phyloP scores from a whole-genome alignment of 2,797 vertebrate species.

The Meda fulgida region DNA sequence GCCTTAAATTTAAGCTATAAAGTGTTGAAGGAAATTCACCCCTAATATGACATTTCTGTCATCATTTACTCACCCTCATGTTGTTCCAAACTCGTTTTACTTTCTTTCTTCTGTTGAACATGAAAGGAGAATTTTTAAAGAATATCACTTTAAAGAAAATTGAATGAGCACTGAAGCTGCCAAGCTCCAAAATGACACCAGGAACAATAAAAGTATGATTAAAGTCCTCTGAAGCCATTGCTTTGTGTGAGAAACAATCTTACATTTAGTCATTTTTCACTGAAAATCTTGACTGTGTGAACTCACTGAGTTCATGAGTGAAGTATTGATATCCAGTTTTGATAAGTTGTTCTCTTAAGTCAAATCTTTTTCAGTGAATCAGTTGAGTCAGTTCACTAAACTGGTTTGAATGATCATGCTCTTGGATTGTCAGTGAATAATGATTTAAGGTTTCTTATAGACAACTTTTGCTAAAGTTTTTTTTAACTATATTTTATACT shows the following conservation, averaged over 20 bases:
- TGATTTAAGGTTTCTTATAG: not conserved
- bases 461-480: not conserved
- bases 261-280: not conserved
- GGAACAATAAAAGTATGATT: not conserved
- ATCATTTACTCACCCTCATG: not conserved
- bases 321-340: not conserved
- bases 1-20: not conserved
- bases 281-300: not conserved
- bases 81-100: not conserved
- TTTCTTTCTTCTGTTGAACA: not conserved
- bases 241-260: not conserved
- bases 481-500: not conserved
- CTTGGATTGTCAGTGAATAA: not conserved
- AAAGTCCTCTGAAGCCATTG: not conserved
- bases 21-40: not conserved
- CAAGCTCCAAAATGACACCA: not conserved
- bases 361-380: not conserved
- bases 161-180: not conserved
- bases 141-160: not conserved
- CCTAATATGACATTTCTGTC: not conserved
- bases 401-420: not conserved
- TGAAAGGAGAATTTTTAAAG: constrained; percentile 4
- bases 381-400: not conserved
- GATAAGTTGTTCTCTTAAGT: not conserved
- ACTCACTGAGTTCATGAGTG: not conserved